These are phyloP conservation scores for Nematopogon swammerdamellus DNA, from an alignment of 2,888 invertebrate species.

Conservation along the genomic window DNA sequence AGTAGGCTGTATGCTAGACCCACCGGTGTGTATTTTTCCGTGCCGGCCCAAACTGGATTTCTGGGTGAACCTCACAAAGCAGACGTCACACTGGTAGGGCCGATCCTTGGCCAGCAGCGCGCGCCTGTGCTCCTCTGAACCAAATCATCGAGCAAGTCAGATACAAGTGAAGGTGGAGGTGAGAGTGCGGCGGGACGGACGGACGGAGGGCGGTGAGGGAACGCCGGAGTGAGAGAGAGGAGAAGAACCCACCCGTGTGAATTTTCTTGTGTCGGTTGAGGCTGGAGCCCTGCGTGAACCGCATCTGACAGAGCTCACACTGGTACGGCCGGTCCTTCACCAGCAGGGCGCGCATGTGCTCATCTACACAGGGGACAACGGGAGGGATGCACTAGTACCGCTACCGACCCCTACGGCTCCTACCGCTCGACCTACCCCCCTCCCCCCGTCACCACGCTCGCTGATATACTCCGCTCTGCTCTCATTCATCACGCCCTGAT, in stretches of 20 bases:
- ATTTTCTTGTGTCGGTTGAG: constrained; percentile 69
- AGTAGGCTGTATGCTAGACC: constrained; percentile 32
- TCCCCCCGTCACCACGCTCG: constrained; percentile 10
- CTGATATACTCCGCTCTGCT: neutral
- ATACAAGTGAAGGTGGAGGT: constrained; percentile 15
- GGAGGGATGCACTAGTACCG: neutral
- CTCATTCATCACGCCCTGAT: constrained; percentile 52
- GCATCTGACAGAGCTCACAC: constrained; percentile 66
- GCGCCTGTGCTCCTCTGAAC: constrained; percentile 48
- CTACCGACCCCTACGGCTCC: neutral
- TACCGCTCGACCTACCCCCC: neutral
- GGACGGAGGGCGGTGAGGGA: constrained; percentile 17
- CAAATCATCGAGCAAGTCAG: constrained; percentile 35
- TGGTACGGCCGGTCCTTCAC: constrained; percentile 61
- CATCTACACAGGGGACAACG: constrained; percentile 37
- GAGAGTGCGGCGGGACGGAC: constrained; percentile 12
- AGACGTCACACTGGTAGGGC: constrained; percentile 64
- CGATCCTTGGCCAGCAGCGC: constrained; percentile 47
- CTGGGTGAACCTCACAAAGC: constrained; percentile 65
- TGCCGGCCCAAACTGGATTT: constrained; percentile 67
- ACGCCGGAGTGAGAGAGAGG: constrained; percentile 21
- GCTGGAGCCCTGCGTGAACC: constrained; percentile 70
- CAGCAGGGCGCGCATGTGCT: constrained; percentile 53
- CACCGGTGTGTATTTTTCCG: constrained; percentile 63
- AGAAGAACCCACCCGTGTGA: constrained; percentile 55